Base-by-base conservation (phyloP, 2,888 invertebrate species). In the Xestia xanthographa region DNA sequence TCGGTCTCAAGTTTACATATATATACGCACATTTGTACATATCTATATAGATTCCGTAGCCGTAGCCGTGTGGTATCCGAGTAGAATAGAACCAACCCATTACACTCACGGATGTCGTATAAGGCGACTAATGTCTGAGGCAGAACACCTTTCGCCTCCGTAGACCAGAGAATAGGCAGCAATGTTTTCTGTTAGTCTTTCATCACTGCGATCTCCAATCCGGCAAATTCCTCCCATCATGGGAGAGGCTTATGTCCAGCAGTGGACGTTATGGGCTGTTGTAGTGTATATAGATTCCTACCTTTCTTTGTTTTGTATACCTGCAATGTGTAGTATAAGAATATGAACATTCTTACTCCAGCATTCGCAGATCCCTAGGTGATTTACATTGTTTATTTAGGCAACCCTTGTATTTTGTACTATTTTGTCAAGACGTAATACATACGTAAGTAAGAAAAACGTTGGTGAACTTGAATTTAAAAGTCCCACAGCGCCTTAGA, bases 311-410 rank as follows among this genome's bases (percentile, higher is more conserved):
- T 77, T 70, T 38, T 68, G 41, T 68, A 45, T 22, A 58, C 62
- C 12, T n/a, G n/a, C n/a, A n/a, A n/a, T n/a, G 66, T 67, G 77
- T 72, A 62, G 48, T 50, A 43, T 67, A 73, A 56, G 63, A 79
- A 83, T 80, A 75, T 77, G 66, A 83, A 86, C 72, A 53, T 58
- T 82, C 41, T 73, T 53, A 75, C 72, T 82, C 86, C 78, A 68
- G 75, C 80, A 75, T 75, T 72, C 74, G 53, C 68, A 68, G 38
- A 48, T 73, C 86, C 75, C 83, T 53, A 48, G 83, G 74, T 77
- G 71, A 68, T 86, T 74, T 86, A 75, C 77, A 83, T 86, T 80
- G 76, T 86, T 86, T 83, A 84, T 84, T 86, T 68, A 60, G 66
- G 72, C 34, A 78, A 66, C 66, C 78, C 56, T 72, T 75, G 65